Percentiles rank a stretch among this genome's conserved stretches.
phyloP scores from a whole-genome alignment of 2,113 vertebrate genomes.

The Lipotes vexillifer region DNA sequence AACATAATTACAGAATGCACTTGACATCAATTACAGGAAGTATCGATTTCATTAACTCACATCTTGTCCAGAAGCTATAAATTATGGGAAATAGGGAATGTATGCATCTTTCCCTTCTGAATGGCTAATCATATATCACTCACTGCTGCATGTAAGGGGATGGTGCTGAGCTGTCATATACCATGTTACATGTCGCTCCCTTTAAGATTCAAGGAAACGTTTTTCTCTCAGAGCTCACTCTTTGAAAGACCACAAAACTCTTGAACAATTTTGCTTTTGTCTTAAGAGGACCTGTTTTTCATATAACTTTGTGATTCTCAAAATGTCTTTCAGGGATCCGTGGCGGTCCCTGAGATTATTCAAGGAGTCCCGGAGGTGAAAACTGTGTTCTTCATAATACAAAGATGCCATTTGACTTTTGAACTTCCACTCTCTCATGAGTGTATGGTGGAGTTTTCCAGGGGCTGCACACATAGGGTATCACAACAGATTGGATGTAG shows the following conservation, averaged over 20 bases:
- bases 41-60: slow-evolving; percentile 62
- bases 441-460: not conserved
- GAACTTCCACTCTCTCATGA: not conserved
- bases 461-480: not conserved
- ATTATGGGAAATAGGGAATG: slow-evolving; percentile 35
- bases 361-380: not conserved
- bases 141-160: not conserved
- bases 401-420: not conserved
- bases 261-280: not conserved
- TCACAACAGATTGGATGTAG: not conserved
- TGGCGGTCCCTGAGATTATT: not conserved
- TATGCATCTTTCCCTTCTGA: not conserved
- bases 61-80: slow-evolving; percentile 45
- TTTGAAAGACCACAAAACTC: not conserved
- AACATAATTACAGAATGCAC: slow-evolving; percentile 68
- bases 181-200: not conserved
- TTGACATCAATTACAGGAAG: slow-evolving; percentile 62
- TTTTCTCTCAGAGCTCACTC: not conserved
- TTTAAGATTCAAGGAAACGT: not conserved
- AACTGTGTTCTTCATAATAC: not conserved
- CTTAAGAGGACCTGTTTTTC: not conserved
- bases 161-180: not conserved
- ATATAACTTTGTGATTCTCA: not conserved
- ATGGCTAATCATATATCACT: not conserved
- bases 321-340: not conserved